Conservation (phyloP, 2,113 vertebrate species). For the Gasterosteus aculeatus region DNA sequence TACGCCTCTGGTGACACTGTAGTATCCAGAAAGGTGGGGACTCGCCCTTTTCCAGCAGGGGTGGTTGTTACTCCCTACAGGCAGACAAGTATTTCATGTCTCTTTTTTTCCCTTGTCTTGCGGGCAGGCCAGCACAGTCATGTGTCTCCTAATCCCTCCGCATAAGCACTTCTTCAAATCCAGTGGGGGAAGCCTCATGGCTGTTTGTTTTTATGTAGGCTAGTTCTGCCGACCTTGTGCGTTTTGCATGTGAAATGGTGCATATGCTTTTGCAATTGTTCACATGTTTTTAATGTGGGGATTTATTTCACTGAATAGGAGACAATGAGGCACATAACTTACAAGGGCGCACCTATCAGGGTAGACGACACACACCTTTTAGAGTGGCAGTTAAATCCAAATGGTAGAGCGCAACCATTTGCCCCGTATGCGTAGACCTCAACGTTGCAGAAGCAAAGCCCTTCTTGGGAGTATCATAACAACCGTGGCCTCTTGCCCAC, state of each 20-base stretch:
- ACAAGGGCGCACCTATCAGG: not conserved
- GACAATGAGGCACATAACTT: not conserved
- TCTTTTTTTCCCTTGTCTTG: conserved; percentile 29
- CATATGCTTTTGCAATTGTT: not conserved
- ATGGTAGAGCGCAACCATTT: too few species aligned
- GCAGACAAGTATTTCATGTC: conserved; percentile 30
- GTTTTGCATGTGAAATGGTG: conserved; percentile 27
- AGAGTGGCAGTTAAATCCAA: not conserved
- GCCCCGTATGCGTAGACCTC: not conserved
- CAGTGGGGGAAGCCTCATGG: conserved; percentile 23
- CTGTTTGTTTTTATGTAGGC: conserved; percentile 38
- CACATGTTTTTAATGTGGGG: not conserved
- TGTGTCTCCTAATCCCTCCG: conserved; percentile 62
- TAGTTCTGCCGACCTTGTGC: conserved; percentile 16
- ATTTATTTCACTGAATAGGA: conserved; percentile 10
- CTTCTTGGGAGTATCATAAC: not conserved
- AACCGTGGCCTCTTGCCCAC: not conserved
- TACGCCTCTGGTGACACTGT: conserved; percentile 18
- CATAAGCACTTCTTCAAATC: conserved; percentile 51
- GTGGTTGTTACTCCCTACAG: conserved; percentile 23
- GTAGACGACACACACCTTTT: not conserved
- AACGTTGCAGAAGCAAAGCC: not conserved
- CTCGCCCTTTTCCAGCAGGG: not conserved
- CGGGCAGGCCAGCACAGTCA: conserved; percentile 53
- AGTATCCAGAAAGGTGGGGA: conserved; percentile 16